phyloP scores from a whole-genome alignment of 2,888 invertebrate genomes.

The Synanthedon andrenaeformis region DNA sequence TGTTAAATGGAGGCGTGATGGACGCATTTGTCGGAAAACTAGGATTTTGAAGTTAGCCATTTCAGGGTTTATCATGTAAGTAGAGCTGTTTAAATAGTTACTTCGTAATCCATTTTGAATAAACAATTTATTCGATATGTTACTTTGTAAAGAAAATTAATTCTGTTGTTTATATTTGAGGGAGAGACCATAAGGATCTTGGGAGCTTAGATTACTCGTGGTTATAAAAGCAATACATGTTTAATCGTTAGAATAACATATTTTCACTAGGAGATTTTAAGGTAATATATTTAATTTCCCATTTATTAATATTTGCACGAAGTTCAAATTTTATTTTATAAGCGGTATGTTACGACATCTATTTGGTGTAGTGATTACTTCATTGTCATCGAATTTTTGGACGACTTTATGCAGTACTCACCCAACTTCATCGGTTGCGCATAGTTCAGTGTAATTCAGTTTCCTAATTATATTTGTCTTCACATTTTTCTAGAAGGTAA shows the following conservation, averaged over 20 bases:
- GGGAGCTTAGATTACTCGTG: slow-evolving; percentile 27
- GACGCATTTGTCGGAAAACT: slow-evolving; percentile 49
- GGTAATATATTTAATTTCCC: too few relatives aligned
- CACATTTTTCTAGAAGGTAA: slow-evolving; percentile 12
- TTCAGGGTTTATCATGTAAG: slow-evolving; percentile 44
- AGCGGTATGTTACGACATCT: too few relatives aligned
- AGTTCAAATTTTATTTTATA: too few relatives aligned
- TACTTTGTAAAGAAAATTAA: slow-evolving; percentile 16
- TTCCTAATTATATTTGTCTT: too few relatives aligned
- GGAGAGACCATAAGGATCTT: slow-evolving; percentile 49
- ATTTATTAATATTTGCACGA: too few relatives aligned
- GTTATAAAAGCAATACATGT: slow-evolving; percentile 37
- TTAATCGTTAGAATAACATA: slow-evolving; percentile 7
- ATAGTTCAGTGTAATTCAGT: too few relatives aligned
- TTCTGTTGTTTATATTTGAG: slow-evolving; percentile 50
- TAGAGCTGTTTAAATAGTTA: slow-evolving; percentile 23
- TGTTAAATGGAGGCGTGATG: slow-evolving; percentile 68
- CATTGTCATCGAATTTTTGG: not conserved
- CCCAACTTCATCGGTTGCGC: too few relatives aligned
- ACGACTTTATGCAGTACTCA: not conserved
- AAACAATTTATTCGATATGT: slow-evolving; percentile 21
- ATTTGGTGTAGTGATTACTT: not conserved
- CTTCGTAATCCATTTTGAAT: slow-evolving; percentile 36
- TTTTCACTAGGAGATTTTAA: not conserved
- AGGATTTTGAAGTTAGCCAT: slow-evolving; percentile 55